Evolutionary conservation across 2,113 vertebrate species (phyloP).

Genomic region (Ptilonorhynchus violaceus): DNA sequence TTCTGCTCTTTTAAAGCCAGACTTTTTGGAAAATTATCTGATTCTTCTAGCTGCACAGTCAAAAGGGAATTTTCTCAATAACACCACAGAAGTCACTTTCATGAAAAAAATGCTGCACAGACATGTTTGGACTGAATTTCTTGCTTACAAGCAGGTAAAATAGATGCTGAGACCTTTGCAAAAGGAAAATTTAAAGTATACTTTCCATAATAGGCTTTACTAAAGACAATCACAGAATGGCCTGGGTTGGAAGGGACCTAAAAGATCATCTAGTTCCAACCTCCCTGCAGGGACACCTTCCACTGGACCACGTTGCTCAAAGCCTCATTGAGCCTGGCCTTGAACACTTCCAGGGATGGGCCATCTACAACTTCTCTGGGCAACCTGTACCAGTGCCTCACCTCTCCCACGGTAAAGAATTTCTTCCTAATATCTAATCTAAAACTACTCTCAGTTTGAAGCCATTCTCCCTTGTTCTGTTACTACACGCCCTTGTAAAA

Average conservation of each 20-base stretch:
- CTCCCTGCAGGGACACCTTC: accelerated
- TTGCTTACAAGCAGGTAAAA: neutral
- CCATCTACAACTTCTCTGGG: neutral
- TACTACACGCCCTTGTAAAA: neutral
- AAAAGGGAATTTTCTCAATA: neutral
- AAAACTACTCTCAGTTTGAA: neutral
- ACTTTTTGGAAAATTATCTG: neutral
- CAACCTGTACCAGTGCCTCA: neutral
- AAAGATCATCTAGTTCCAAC: neutral
- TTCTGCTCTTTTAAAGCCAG: neutral
- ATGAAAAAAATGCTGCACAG: neutral
- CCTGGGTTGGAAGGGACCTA: accelerated
- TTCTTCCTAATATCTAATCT: neutral
- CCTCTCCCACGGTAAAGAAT: neutral
- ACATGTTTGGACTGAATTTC: neutral
- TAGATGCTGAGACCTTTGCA: neutral
- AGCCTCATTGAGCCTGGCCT: neutral
- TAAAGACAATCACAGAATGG: neutral
- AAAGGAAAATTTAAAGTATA: neutral
- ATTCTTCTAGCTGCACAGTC: neutral
- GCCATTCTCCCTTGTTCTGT: neutral
- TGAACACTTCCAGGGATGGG: neutral
- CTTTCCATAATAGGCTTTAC: neutral
- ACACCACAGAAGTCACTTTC: neutral
- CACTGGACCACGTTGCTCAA: neutral